A percentile compares a stretch with the other conserved stretches of the same genome.
phyloP scores from a whole-genome alignment of 2,888 invertebrate species.

The Thelaira solivaga region DNA sequence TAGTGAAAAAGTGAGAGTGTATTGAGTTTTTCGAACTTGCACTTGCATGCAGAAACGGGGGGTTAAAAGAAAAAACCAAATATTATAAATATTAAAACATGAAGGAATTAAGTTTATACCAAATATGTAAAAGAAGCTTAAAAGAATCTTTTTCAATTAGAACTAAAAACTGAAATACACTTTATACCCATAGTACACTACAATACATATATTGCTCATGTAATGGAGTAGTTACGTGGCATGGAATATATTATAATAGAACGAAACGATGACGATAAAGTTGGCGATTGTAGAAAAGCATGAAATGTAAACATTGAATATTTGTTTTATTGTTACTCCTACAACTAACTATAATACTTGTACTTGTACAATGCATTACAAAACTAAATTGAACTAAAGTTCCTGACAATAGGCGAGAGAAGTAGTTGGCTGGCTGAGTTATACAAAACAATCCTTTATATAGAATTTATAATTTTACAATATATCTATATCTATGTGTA shows the following conservation, averaged over 20 bases:
- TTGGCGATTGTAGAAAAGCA: constrained; percentile 20
- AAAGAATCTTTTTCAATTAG: no score
- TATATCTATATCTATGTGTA: no score
- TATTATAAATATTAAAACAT: no score
- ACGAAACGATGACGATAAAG: constrained; percentile 18
- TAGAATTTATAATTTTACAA: constrained; percentile 22
- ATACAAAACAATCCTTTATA: neutral
- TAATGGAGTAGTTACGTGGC: neutral
- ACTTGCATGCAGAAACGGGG: no score
- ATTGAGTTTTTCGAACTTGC: no score
- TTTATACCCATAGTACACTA: constrained; percentile 39
- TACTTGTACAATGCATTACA: constrained; percentile 36
- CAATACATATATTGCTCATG: neutral
- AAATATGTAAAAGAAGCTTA: no score
- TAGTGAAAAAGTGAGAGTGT: no score
- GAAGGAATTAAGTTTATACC: no score
- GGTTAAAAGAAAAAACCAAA: no score
- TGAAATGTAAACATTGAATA: constrained; percentile 43
- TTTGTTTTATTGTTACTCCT: constrained; percentile 46
- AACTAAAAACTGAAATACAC: no score
- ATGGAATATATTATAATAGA: constrained; percentile 34
- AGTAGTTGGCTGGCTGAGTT: neutral
- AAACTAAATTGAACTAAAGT: constrained; percentile 51
- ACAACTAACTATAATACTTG: neutral
- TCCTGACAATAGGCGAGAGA: constrained; percentile 30